Base-by-base conservation (phyloP, 2,888 invertebrate genomes). In the Leptinotarsa haldemani region DNA sequence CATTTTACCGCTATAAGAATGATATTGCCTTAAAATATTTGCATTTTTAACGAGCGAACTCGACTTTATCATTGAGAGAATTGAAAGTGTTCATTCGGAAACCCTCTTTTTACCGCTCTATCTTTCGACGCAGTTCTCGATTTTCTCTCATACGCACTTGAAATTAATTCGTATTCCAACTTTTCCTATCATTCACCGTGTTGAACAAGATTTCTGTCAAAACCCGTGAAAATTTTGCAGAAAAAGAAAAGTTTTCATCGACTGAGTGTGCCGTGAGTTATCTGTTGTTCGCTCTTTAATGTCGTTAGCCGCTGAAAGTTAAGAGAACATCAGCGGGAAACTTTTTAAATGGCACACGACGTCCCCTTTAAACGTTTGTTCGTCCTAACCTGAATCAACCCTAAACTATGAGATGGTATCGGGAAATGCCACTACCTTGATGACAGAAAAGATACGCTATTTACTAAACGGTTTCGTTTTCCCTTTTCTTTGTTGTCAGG, bases 281-380 rank as follows among this genome's bases (percentile, higher is more conserved):
- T 78, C 77, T 73, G 73, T 70, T 73, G 74, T 75, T 77, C 75
- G 72, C 75, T 77, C 74, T 78, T 78, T 75, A 78, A 77, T 74
- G 77, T 77, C 77, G 74, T 75, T 78, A 70, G 74, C 67, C 69
- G 71, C 64, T 69, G 71, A 70, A 76, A 78, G 74, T 76, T 74
- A 68, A 74, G 76, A 72, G 69, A 73, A 77, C 69, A 73, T 71
- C 74, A 74, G 68, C 65, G 71, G 63, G 76, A 78, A 77, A 78
- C 72, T 78, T 78, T 77, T 74, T 76, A 79, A 76, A 78, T 76
- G 77, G 75, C 70, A 72, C 70, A 56, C 56, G 68, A 56, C 53
- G 18, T 56, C 20, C 20, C 56, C 65, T 64, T 67, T 70, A 52
- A 66, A 61, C 65, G 61, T 50, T 65, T 69, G 65, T 74, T 70